Evolutionary conservation across 2,797 vertebrate species (phyloP).

Genomic region (Falco rusticolus): DNA sequence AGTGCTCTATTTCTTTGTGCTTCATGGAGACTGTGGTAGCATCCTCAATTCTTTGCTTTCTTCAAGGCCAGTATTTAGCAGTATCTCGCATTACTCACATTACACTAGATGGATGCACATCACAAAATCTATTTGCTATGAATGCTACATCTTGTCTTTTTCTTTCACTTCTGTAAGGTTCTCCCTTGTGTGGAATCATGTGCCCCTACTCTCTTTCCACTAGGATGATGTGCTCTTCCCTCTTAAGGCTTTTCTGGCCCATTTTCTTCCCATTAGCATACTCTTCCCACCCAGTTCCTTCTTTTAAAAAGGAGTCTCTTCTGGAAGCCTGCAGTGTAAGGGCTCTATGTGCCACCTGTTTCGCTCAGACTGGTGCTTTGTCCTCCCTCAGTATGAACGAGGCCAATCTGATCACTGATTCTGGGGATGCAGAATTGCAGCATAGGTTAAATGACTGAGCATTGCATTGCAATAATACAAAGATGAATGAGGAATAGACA

Average conservation of each 20-base stretch:
- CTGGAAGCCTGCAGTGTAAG: neutral
- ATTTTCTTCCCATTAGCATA: neutral
- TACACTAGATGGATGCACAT: neutral
- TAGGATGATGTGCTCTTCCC: neutral
- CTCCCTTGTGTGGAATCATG: neutral
- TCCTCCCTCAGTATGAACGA: no score
- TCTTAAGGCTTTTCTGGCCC: neutral
- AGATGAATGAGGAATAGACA: neutral
- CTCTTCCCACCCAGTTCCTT: neutral
- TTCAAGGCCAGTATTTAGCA: neutral
- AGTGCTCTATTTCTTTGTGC: neutral
- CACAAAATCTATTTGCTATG: neutral
- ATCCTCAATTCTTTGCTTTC: neutral
- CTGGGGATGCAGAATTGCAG: neutral
- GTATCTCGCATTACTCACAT: neutral
- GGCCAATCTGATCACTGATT: neutral
- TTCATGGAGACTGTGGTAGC: neutral
- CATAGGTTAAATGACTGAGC: neutral
- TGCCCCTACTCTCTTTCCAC: neutral
- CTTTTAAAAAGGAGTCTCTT: neutral
- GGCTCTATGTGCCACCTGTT: neutral
- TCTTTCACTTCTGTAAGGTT: neutral
- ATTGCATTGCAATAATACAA: neutral
- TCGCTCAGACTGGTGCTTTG: accelerated
- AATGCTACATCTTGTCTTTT: neutral